These are phyloP conservation scores for Sarcophaga variegata DNA, from an alignment of 2,888 invertebrate genomes.

Conservation along the genomic window DNA sequence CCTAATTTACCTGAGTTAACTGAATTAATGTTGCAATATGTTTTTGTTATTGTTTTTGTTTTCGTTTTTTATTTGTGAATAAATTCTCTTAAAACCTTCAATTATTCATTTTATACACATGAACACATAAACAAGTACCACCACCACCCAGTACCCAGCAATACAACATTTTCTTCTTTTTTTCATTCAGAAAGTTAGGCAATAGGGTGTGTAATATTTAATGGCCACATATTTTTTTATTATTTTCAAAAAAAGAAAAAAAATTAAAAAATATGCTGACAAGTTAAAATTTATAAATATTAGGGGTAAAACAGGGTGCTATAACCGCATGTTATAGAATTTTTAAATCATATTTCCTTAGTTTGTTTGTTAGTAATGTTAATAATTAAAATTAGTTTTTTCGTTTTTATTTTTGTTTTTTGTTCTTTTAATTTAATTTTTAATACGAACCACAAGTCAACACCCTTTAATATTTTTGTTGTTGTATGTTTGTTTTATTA, in stretches of 20 bases:
- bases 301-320: neutral
- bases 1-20: conserved; percentile 19
- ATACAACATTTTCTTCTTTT: too few species aligned
- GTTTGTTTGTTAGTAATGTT: too few species aligned
- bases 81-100: neutral
- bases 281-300: conserved; percentile 18
- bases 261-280: neutral
- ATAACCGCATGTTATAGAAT: conserved; percentile 12
- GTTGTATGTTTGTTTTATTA: neutral
- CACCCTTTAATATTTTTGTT: conserved; percentile 6
- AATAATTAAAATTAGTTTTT: too few species aligned
- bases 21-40: neutral
- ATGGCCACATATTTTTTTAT: too few species aligned
- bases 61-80: neutral
- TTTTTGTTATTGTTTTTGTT: neutral
- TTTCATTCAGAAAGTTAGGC: too few species aligned
- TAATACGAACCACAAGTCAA: neutral
- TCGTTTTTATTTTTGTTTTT: neutral
- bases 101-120: conserved; percentile 12
- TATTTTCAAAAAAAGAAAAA: neutral
- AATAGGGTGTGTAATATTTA: too few species aligned
- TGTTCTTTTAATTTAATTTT: neutral
- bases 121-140: neutral
- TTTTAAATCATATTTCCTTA: neutral
- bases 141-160: too few species aligned